Conservation (phyloP, 1,140 invertebrate genomes). For the Phymastichus coffea region DNA sequence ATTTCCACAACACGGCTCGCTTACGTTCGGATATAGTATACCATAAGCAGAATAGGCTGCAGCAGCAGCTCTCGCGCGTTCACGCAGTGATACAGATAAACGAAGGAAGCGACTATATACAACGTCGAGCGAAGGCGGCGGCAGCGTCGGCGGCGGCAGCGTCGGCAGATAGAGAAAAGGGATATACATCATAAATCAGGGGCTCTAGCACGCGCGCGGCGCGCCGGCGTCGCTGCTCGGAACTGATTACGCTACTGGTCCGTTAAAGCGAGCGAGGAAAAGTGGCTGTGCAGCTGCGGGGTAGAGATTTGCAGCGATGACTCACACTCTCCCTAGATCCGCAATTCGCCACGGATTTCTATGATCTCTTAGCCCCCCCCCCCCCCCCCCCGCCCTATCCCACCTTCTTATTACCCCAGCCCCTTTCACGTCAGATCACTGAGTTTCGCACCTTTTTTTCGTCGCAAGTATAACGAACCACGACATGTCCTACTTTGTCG, state of each 20-base stretch:
- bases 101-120: too few relatives aligned
- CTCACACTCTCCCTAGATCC: constrained; percentile 1
- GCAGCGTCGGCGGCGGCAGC: neutral
- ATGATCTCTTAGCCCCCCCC: neutral
- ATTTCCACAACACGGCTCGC: too few relatives aligned
- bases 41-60: too few relatives aligned
- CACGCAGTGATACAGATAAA: too few relatives aligned
- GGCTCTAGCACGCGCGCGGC: constrained; percentile 3
- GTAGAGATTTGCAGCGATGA: constrained; percentile 16
- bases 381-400: neutral
- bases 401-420: neutral
- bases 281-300: neutral
- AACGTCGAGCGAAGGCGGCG: too few relatives aligned
- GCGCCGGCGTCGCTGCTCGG: neutral
- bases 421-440: neutral
- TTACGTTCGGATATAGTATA: too few relatives aligned
- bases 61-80: too few relatives aligned
- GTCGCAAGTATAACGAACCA: neutral
- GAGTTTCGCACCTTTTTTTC: neutral
- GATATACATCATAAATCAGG: constrained; percentile 28
- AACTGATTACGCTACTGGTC: constrained; percentile 23
- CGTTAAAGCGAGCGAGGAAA: constrained; percentile 13
- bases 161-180: constrained; percentile 3
- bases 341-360: constrained; percentile 20
- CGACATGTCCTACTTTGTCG: neutral